Base-by-base conservation (phyloP, 2,888 invertebrate species). In the Drosophila mercatorum region DNA sequence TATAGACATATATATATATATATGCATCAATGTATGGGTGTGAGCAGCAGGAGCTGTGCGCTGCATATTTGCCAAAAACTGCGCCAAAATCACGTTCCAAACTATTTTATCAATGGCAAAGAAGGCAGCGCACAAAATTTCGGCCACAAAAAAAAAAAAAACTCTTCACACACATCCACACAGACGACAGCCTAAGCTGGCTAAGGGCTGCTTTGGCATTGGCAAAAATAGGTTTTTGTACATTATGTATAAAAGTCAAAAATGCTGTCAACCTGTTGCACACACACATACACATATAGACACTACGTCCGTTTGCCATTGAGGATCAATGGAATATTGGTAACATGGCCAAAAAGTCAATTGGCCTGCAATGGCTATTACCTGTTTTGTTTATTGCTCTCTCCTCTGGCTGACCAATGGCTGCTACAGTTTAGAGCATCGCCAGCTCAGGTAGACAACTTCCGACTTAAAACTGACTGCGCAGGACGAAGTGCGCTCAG, bases 41-140 rank as follows among this genome's bases (percentile, higher is more conserved):
- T 52, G 62, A 62, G 56, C 84, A 85, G 84, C 84, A 89, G 89
- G 84, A 85, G 84, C 51, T 57, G 41, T 55, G 74, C 59, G 62
- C 69, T 66, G 66, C 49, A 61, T 78, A 81, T 84, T 88, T 70
- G 85, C 69, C 46, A 47, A 71, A 84, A 88, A 91, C 80, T 80
- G 81, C 80, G 88, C 81, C 80, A 90, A 91, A 90, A 91, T 91
- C 91, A 91, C 91, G 91, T 91, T 86, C 90, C 72, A 71, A 80
- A 89, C 84, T 77, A 85, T 85, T 87, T 82, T 82, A 80, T 90
- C 90, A 90, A 90, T 91, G 80, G 69, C 51, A 58, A 71, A 67
- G 77, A 66, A 47, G 68, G 52, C 46, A 55, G 49, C 41, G 53
- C 40, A 57, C 22, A 44, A 72, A 76, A 76, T 55, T 55, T 62